These are phyloP conservation scores for Phanerotoma sp. DNA, from an alignment of 2,888 invertebrate species.

Conservation along the genomic window DNA sequence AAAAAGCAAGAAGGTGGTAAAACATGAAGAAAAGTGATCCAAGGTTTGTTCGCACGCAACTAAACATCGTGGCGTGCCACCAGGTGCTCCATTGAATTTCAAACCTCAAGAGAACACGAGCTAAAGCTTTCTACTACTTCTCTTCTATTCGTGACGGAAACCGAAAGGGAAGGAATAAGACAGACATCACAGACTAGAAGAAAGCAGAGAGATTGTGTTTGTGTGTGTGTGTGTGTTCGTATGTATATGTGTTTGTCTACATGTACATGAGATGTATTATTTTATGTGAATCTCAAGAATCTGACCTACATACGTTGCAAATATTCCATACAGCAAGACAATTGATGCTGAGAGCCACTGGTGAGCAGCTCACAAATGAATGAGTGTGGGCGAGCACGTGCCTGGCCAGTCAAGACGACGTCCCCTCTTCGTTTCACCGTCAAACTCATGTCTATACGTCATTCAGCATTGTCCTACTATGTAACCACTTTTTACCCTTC, in stretches of 20 bases:
- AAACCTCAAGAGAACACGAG: conserved; percentile 15
- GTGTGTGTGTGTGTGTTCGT: too few relatives aligned
- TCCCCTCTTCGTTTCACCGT: conserved; percentile 13
- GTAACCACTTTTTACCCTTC: too few relatives aligned
- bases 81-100: conserved; percentile 35
- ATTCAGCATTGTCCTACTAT: too few relatives aligned
- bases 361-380: conserved; percentile 49
- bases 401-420: conserved; percentile 43
- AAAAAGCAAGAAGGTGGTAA: not conserved
- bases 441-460: not conserved
- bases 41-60: conserved; percentile 32
- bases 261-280: conserved; percentile 10
- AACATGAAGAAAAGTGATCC: conserved; percentile 12
- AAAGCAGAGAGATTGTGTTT: not conserved
- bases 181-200: not conserved
- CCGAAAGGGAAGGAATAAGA: not conserved
- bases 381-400: conserved; percentile 52
- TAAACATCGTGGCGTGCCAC: conserved; percentile 31
- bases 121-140: not conserved
- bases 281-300: conserved; percentile 24
- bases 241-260: not conserved
- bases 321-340: not conserved
- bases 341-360: conserved; percentile 42
- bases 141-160: conserved; percentile 15
- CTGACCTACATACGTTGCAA: conserved; percentile 37